These are phyloP conservation scores for Sicus ferrugineus DNA, from an alignment of 2,888 invertebrate genomes.

Conservation along the genomic window DNA sequence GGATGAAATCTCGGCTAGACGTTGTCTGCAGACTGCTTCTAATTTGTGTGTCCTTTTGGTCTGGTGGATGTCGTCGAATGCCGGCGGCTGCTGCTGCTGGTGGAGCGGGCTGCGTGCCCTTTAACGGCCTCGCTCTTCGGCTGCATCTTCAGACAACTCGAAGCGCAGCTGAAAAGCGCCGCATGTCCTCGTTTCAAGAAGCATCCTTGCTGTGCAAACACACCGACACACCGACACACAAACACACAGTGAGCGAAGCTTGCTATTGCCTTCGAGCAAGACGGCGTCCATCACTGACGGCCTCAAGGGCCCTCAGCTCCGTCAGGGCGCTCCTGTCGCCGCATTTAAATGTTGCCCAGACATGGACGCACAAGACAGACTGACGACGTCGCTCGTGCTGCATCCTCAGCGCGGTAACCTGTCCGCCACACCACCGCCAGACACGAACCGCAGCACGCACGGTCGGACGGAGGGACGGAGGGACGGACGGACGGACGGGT, in stretches of 20 bases:
- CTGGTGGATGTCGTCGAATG: constrained; percentile 26
- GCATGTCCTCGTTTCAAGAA: constrained; percentile 30
- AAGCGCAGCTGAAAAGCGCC: constrained; percentile 8
- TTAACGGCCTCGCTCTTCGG: constrained; percentile 30
- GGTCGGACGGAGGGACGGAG: constrained; percentile 8
- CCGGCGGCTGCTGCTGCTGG: not conserved
- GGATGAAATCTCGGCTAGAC: constrained; percentile 26
- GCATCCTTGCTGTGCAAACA: not conserved
- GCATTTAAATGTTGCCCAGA: constrained; percentile 22
- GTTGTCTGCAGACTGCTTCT: constrained; percentile 21
- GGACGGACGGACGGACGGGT: constrained; percentile 14
- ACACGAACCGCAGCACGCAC: not conserved
- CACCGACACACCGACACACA: not conserved
- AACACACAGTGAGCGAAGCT: not conserved
- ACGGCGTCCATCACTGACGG: not conserved
- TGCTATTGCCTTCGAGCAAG: not conserved
- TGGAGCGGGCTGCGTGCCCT: constrained; percentile 17
- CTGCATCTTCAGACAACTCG: constrained; percentile 28
- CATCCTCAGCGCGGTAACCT: not conserved
- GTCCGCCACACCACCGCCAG: constrained; percentile 12
- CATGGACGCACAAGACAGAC: constrained; percentile 10
- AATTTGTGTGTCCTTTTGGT: constrained; percentile 29
- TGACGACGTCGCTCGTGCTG: constrained; percentile 15
- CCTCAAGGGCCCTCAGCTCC: not conserved
- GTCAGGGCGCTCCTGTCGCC: not conserved